phyloP scores from a whole-genome alignment of 2,797 vertebrate genomes.

The Glyptemys insculpta region DNA sequence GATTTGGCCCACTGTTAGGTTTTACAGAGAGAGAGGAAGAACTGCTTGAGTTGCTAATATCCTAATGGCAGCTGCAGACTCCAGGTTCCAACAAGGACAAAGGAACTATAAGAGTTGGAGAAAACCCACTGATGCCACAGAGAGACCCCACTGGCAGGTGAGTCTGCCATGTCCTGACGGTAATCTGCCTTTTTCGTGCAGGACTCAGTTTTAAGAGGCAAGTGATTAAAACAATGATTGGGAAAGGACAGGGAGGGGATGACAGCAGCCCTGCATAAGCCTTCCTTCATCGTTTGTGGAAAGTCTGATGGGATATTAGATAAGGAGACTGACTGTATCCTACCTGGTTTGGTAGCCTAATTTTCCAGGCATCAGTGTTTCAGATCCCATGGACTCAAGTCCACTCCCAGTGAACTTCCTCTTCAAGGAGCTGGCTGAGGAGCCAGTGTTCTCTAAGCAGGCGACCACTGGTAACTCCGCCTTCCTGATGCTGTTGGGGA shows the following conservation, averaged over 20 bases:
- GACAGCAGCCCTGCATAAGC: neutral
- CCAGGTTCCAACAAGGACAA: neutral
- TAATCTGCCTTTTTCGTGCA: neutral
- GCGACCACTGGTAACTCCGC: slow-evolving; percentile 53
- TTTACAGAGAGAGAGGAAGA: neutral
- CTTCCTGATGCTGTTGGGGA: neutral
- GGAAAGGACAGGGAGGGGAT: accelerated
- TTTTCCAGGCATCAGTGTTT: slow-evolving; percentile 76
- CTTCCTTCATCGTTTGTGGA: neutral
- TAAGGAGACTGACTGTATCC: neutral
- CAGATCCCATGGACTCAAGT: slow-evolving; percentile 78
- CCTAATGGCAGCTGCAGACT: neutral
- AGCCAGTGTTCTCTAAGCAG: slow-evolving; percentile 72
- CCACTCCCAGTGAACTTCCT: slow-evolving; percentile 83
- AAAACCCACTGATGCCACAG: neutral
- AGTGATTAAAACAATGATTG: neutral
- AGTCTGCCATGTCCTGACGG: neutral
- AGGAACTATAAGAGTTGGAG: neutral
- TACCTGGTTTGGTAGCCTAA: slow-evolving; percentile 86
- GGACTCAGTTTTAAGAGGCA: neutral
- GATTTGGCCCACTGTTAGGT: neutral
- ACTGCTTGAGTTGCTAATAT: too few species aligned
- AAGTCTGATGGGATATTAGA: neutral
- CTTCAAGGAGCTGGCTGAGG: slow-evolving; percentile 70
- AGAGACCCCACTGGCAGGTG: too few species aligned